A percentile compares a stretch with the other conserved stretches of the same genome.
phyloP scores from a whole-genome alignment of 2,113 vertebrate genomes.

The Macrotus californicus region DNA sequence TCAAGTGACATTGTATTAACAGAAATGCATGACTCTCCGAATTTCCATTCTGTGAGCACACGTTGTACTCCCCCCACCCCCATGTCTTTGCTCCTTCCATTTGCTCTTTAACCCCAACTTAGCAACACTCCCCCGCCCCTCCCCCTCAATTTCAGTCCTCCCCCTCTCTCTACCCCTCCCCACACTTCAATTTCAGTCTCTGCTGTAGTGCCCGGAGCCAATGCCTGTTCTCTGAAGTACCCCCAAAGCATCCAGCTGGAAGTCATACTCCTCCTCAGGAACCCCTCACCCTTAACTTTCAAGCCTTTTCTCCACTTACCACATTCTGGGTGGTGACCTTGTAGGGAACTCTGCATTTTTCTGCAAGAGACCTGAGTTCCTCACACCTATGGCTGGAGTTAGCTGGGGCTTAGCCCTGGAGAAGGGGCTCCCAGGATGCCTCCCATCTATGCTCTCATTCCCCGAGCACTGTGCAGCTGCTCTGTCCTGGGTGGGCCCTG shows the following conservation, averaged over 20 bases:
- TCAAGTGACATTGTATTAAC: not conserved
- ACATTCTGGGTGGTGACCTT: not conserved
- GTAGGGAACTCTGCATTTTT: not conserved
- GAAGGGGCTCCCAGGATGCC: not conserved
- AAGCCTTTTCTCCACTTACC: not conserved
- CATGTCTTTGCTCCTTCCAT: not conserved
- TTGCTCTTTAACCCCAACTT: not conserved
- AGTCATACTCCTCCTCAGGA: not conserved
- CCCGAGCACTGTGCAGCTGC: not conserved
- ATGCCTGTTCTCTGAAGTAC: not conserved
- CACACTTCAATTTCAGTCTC: not conserved
- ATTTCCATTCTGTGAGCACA: not conserved
- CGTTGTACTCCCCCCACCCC: no score
- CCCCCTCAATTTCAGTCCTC: not conserved
- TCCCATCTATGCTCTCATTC: not conserved
- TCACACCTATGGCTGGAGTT: not conserved
- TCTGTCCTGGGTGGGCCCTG: not conserved
- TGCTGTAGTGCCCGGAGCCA: not conserved
- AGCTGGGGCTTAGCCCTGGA: not conserved
- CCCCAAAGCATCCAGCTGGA: not conserved
- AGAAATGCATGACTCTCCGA: not conserved
- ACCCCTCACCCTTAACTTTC: not conserved
- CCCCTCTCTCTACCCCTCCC: not conserved
- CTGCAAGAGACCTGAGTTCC: not conserved
- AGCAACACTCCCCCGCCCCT: not conserved